phyloP scores from a whole-genome alignment of 2,888 invertebrate species.

The Ophion costatus region DNA sequence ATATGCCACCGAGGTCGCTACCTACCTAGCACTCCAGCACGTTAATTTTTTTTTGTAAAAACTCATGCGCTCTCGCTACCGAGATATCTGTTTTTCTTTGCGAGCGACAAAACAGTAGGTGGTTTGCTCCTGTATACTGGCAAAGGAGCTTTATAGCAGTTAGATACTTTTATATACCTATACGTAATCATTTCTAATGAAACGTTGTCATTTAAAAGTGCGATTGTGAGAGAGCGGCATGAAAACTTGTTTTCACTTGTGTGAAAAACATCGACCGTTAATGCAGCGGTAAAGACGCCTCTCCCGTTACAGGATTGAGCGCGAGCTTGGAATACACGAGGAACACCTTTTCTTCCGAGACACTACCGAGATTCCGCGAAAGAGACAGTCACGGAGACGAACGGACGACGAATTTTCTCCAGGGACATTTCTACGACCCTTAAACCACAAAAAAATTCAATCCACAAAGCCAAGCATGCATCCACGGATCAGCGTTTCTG shows the following conservation, averaged over 20 bases:
- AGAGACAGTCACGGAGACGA: conserved; percentile 26
- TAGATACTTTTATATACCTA: conserved; percentile 49
- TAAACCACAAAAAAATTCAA: background rate
- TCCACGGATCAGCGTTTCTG: background rate
- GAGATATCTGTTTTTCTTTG: conserved; percentile 15
- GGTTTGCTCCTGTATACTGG: conserved; percentile 7
- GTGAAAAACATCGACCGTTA: conserved; percentile 83
- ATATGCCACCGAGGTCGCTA: background rate
- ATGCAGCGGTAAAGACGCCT: conserved; percentile 84
- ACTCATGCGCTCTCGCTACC: conserved; percentile 45
- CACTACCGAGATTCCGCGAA: conserved; percentile 41
- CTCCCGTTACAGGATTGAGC: conserved; percentile 82
- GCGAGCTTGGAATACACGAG: conserved; percentile 75
- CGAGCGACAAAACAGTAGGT: conserved; percentile 41
- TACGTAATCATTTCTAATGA: conserved; percentile 82
- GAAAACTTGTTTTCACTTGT: conserved; percentile 82
- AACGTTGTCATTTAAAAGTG: conserved; percentile 81
- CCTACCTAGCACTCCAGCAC: conserved; percentile 17
- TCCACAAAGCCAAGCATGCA: background rate
- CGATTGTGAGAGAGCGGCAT: conserved; percentile 75
- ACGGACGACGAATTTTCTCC: conserved; percentile 43
- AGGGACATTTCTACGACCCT: conserved; percentile 24
- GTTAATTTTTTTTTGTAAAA: conserved; percentile 39
- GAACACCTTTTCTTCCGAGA: conserved; percentile 73
- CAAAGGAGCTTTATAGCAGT: conserved; percentile 18